Evolutionary conservation across 2,797 vertebrate genomes (phyloP).

Genomic region (Dermochelys coriacea): DNA sequence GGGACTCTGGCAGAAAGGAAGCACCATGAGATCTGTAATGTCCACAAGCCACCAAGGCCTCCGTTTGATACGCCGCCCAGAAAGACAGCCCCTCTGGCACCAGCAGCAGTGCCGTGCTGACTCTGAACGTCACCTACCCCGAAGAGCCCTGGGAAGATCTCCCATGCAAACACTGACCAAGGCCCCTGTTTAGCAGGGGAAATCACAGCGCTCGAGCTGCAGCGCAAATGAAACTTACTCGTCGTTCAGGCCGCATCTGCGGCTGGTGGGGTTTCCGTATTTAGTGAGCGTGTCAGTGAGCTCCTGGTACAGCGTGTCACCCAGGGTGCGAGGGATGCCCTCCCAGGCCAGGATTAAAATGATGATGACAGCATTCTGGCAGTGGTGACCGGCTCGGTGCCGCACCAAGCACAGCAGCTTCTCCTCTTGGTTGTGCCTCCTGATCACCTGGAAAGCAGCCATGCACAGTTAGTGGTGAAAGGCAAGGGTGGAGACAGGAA

Average conservation of each 20-base stretch:
- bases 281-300: slow-evolving; percentile 91
- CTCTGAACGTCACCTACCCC: neutral
- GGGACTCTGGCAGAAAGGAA: neutral
- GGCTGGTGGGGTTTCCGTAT: slow-evolving; percentile 95
- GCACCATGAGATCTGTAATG: neutral
- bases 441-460: slow-evolving; percentile 88
- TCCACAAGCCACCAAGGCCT: neutral
- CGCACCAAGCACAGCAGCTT: slow-evolving; percentile 96
- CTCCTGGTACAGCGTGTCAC: slow-evolving; percentile 94
- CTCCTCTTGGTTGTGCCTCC: slow-evolving; percentile 90
- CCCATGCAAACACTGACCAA: neutral
- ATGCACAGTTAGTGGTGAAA: rapidly evolving
- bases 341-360: slow-evolving; percentile 98
- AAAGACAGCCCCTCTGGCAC: neutral
- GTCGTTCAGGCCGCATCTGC: slow-evolving; percentile 97
- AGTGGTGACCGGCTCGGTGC: slow-evolving; percentile 94
- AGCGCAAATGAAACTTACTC: slow-evolving; percentile 84
- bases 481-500: rapidly evolving
- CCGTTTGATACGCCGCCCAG: neutral
- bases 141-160: neutral
- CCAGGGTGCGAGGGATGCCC: slow-evolving; percentile 90
- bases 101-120: neutral
- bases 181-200: neutral
- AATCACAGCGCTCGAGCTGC: neutral
- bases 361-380: slow-evolving; percentile 93